Percentiles rank a stretch among this genome's conserved stretches.
phyloP scores from a whole-genome alignment of 1,140 invertebrate genomes.

The Holotrichia oblita region DNA sequence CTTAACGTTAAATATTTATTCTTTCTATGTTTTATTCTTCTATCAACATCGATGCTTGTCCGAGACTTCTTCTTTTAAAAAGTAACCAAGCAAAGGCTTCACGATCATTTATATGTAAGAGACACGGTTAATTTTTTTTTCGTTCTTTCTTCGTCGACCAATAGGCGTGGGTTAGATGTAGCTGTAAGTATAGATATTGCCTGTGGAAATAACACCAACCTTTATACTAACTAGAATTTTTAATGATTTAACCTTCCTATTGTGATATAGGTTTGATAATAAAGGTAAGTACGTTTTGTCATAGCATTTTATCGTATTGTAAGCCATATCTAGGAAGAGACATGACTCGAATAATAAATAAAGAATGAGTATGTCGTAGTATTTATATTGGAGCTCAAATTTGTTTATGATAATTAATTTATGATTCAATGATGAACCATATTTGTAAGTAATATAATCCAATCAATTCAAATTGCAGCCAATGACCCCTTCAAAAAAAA shows the following conservation, averaged over 20 bases:
- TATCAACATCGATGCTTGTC: neutral
- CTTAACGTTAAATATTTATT: neutral
- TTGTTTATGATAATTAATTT: neutral
- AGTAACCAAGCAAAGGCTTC: neutral
- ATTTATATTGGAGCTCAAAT: neutral
- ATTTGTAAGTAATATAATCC: neutral
- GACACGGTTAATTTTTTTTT: constrained; percentile 7
- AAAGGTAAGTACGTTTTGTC: neutral
- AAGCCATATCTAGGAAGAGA: neutral
- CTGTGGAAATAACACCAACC: neutral
- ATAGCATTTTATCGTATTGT: constrained; percentile 6
- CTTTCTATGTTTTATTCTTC: neutral
- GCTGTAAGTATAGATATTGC: neutral
- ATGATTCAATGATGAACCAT: neutral
- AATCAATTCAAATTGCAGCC: neutral
- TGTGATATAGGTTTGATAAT: neutral
- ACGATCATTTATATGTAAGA: constrained; percentile 13
- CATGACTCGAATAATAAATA: neutral
- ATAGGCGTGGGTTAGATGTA: neutral
- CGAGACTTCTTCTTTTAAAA: constrained; percentile 13
- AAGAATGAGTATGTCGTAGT: neutral
- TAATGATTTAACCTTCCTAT: constrained; percentile 1
- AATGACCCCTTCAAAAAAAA: neutral
- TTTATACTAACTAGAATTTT: neutral
- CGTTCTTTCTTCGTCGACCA: constrained; percentile 5